Conservation (phyloP, 2,113 vertebrate genomes). For the Pterocles orientalis region DNA sequence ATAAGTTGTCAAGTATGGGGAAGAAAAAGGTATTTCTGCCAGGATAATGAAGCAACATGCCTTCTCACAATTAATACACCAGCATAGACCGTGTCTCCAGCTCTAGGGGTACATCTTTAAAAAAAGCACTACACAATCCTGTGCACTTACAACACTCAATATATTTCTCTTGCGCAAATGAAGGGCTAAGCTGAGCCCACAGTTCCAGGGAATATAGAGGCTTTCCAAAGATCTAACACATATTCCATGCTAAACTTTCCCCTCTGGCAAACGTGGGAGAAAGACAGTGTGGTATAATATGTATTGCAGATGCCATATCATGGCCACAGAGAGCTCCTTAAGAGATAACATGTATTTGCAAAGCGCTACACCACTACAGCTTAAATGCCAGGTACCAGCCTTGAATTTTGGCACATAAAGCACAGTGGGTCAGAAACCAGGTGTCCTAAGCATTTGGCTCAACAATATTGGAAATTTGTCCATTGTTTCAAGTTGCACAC, state of each 20-base stretch:
- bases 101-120: neutral
- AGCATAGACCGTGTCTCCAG: neutral
- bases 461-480: too few relatives aligned
- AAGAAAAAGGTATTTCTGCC: neutral
- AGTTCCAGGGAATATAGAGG: accelerated
- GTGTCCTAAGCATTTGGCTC: too few relatives aligned
- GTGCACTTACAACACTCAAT: accelerated
- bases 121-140: neutral
- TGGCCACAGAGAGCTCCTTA: accelerated
- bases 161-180: neutral
- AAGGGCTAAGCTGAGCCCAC: neutral
- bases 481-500: neutral
- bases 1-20: accelerated
- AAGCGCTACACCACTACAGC: neutral
- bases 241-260: neutral
- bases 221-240: neutral
- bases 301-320: accelerated
- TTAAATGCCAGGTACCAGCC: neutral
- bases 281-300: neutral
- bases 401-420: neutral
- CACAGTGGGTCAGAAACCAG: neutral
- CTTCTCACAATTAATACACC: neutral
- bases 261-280: neutral
- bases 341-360: neutral
- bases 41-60: neutral